phyloP scores from a whole-genome alignment of 1,140 invertebrate genomes.

The Cylas formicarius region DNA sequence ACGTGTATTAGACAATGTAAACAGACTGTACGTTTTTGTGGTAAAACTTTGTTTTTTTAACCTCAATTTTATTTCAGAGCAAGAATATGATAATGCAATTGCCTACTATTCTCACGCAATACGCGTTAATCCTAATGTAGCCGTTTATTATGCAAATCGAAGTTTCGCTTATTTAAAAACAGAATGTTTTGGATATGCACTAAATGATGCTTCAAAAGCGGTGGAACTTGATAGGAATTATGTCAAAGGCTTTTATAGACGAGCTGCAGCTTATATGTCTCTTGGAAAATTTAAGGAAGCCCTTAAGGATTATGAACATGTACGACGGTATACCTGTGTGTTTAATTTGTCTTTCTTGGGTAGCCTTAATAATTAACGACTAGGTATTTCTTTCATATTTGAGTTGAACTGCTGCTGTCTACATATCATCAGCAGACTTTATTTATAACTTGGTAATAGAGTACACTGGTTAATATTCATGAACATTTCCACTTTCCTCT shows the following conservation, averaged over 20 bases:
- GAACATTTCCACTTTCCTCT: no score
- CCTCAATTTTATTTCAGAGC: constrained; percentile 56
- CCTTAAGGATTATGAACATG: constrained; percentile 92
- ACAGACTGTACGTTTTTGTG: no score
- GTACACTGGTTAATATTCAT: no score
- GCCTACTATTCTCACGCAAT: constrained; percentile 89
- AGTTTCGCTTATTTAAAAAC: constrained; percentile 89
- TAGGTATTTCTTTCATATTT: no score
- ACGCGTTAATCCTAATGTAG: constrained; percentile 71
- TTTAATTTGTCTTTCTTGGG: constrained; percentile 4
- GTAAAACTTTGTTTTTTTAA: constrained; percentile 19
- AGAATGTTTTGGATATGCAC: constrained; percentile 90
- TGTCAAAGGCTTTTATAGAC: constrained; percentile 90
- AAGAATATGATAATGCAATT: constrained; percentile 84
- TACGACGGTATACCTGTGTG: constrained; percentile 45
- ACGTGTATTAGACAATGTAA: no score
- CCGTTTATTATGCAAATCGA: constrained; percentile 87
- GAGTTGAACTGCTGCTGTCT: no score
- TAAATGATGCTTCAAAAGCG: constrained; percentile 85
- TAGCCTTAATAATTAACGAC: constrained; percentile 5
- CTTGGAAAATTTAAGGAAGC: constrained; percentile 96
- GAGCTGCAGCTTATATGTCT: constrained; percentile 95
- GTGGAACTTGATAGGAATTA: constrained; percentile 86
- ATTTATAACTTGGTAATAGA: no score
- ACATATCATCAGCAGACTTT: no score